Evolutionary conservation across 2,797 vertebrate genomes (phyloP).

Genomic region (Anguilla megastoma): DNA sequence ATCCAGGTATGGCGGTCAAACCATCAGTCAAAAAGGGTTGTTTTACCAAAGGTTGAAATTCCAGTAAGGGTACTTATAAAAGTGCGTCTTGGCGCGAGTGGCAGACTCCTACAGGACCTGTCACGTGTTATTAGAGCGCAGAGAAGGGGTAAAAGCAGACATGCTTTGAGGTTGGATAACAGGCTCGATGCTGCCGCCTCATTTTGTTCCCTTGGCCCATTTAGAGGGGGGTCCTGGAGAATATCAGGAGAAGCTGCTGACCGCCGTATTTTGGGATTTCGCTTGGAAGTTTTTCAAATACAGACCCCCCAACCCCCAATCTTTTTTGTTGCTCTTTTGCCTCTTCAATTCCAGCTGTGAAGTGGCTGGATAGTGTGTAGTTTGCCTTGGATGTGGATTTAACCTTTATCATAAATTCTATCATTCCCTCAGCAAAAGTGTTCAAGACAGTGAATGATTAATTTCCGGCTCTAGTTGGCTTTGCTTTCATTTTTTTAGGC

Average conservation of each 20-base stretch:
- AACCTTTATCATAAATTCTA: not conserved
- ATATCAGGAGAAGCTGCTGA: too few relatives aligned
- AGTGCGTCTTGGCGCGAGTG: not conserved
- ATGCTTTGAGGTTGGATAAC: not conserved
- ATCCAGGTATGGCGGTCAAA: not conserved
- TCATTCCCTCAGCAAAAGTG: not conserved
- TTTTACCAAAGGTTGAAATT: not conserved
- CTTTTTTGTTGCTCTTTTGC: too few relatives aligned
- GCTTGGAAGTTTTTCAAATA: too few relatives aligned
- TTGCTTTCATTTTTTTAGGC: not conserved
- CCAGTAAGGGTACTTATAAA: not conserved
- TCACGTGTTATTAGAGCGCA: not conserved
- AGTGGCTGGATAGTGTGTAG: not conserved
- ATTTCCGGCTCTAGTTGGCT: not conserved
- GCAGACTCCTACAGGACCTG: not conserved
- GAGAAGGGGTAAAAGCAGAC: not conserved
- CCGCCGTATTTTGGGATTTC: too few relatives aligned
- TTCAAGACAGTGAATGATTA: not conserved
- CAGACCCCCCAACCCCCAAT: too few relatives aligned
- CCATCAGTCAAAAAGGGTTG: not conserved
- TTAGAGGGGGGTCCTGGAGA: too few relatives aligned
- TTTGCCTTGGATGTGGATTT: not conserved
- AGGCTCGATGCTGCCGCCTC: not conserved
- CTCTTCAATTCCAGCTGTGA: not conserved
- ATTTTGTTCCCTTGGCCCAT: too few relatives aligned